Base-by-base conservation (phyloP, 2,797 vertebrate species). In the Oreonectes daqikongensis region DNA sequence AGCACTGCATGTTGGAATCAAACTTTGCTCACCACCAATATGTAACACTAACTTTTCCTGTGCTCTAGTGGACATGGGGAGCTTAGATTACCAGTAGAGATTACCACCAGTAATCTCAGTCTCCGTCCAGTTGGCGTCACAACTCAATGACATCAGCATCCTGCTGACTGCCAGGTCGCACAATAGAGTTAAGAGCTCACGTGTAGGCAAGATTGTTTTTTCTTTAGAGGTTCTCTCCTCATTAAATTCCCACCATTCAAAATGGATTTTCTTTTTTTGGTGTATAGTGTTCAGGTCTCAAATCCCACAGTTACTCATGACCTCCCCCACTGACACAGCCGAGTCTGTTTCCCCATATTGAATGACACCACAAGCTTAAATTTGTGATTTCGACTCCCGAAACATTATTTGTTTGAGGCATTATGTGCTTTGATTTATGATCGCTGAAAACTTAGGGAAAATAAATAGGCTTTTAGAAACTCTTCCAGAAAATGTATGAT, bases 341-440 rank as follows among this genome's bases (percentile, higher is more conserved):
- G 64, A 55, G 67, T 60, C 35, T 26, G 42, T 59, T 68, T 57
- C 24, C 11, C 5, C 63, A 48, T 75, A 67, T 53, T 61, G 64
- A 77, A 81, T 79, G 57, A 81, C 69, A 79, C 79, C 71, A 78
- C n/a, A 6, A 35, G 35, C 26, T 78, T 76, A 46, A 77, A 52
- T 69, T 18, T 40, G 10, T 35, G 46, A 70, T 55, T 69, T 61
- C 22, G 11, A 69, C 61, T 69, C 48, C 26, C 7, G 24, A 74
- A 79, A 77, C 48, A 68, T 59, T 57, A 22, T 71, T 77, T 74
- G 48, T 72, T 52, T 72, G 59, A 69, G 53, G 46, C 57, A 75
- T 77, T 76, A 52, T 80, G 52, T 44, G 60, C 69, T 59, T 69
- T 74, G 50, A 84, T 84, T 81, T 81, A 79, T 76, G 78, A 46